Evolutionary conservation across 2,888 invertebrate species (phyloP).

Genomic region (Blomia tropicalis): DNA sequence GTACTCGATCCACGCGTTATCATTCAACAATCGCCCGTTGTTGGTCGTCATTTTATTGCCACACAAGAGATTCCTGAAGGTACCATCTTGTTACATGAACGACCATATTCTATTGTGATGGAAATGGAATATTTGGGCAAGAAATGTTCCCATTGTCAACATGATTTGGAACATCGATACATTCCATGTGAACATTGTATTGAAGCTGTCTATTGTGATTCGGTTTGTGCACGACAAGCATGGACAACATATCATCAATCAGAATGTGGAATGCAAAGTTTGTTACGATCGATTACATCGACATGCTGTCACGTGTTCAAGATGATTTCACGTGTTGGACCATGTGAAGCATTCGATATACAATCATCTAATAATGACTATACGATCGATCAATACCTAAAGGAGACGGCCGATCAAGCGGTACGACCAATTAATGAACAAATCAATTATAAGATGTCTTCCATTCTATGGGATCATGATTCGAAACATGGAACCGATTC

Average conservation of each 20-base stretch:
- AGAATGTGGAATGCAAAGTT: slow-evolving; percentile 7
- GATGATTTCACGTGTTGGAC: slow-evolving; percentile 4
- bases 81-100: background rate
- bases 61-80: background rate
- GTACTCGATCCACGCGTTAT: background rate
- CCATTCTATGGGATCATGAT: background rate
- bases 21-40: background rate
- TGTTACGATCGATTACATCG: background rate
- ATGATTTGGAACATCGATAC: background rate
- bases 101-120: background rate
- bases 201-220: slow-evolving; percentile 17
- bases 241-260: background rate
- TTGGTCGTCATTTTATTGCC: slow-evolving; percentile 20
- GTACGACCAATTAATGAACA: background rate
- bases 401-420: background rate
- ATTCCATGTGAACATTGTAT: slow-evolving; percentile 9
- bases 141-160: slow-evolving; percentile 1
- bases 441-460: background rate
- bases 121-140: background rate
- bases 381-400: slow-evolving; percentile 5
- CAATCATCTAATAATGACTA: background rate
- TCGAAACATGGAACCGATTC: background rate
- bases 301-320: background rate
- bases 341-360: background rate
- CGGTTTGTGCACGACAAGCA: background rate